phyloP scores from a whole-genome alignment of 2,888 invertebrate genomes.

The Xestia sexstrigata region DNA sequence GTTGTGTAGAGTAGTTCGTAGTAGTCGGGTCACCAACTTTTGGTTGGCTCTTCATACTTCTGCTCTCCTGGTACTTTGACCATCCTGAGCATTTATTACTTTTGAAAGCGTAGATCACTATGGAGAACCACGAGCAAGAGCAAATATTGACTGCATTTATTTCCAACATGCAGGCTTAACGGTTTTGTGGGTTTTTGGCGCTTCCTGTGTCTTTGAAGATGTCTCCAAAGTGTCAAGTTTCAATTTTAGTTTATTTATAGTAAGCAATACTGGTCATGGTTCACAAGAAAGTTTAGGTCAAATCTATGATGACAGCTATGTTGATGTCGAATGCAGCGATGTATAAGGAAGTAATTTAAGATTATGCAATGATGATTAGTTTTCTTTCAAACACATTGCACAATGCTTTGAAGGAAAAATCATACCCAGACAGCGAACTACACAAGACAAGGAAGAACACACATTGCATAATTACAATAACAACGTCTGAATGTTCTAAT shows the following conservation, averaged over 20 bases:
- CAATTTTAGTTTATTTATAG: background rate
- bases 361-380: background rate
- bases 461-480: constrained; percentile 25
- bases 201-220: background rate
- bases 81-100: no score
- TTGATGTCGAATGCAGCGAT: background rate
- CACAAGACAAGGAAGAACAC: constrained; percentile 22
- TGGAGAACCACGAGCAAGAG: no score
- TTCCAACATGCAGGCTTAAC: rapidly evolving
- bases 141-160: no score
- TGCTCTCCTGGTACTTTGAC: background rate
- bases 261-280: background rate
- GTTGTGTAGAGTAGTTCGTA: background rate
- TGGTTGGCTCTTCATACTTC: background rate
- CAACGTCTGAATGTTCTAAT: constrained; percentile 21
- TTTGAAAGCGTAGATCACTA: no score
- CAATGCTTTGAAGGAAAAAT: constrained; percentile 2
- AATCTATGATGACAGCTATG: background rate
- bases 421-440: constrained; percentile 1
- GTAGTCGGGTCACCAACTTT: background rate
- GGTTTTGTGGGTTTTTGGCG: background rate
- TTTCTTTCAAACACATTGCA: background rate
- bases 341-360: background rate
- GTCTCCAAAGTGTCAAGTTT: background rate
- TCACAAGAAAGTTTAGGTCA: no score